Evolutionary conservation across 2,888 invertebrate species (phyloP).

Genomic region (Lottia scabra): DNA sequence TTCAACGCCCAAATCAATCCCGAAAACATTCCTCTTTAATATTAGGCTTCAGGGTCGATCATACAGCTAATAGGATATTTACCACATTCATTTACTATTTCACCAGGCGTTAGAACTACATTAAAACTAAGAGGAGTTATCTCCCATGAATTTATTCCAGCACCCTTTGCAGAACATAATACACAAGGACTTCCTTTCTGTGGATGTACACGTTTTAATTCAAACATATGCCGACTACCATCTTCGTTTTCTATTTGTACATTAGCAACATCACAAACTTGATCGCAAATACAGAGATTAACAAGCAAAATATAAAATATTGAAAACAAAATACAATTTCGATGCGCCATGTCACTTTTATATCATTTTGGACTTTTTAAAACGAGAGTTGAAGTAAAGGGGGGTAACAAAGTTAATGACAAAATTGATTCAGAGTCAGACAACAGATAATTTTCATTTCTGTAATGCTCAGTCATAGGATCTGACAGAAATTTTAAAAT

Average conservation of each 20-base stretch:
- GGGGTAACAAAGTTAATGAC: not conserved
- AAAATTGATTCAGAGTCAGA: no score
- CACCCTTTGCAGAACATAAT: slow-evolving; percentile 30
- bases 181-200: slow-evolving; percentile 45
- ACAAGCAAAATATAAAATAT: slow-evolving; percentile 7
- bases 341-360: slow-evolving; percentile 18
- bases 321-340: no score
- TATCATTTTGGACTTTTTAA: not conserved
- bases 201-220: slow-evolving; percentile 50
- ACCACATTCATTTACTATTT: slow-evolving; percentile 52
- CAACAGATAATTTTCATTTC: not conserved
- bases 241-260: slow-evolving; percentile 58
- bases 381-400: not conserved
- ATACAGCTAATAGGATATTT: not conserved
- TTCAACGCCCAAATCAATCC: no score
- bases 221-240: slow-evolving; percentile 54
- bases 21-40: no score
- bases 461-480: no score
- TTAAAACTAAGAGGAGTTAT: slow-evolving; percentile 42
- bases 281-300: slow-evolving; percentile 11
- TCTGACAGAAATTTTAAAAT: no score
- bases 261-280: slow-evolving; percentile 42
- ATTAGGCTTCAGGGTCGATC: no score
- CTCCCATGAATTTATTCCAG: slow-evolving; percentile 20
- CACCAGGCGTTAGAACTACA: slow-evolving; percentile 47